Evolutionary conservation across 2,797 vertebrate genomes (phyloP), one percentile per base, ranked within the genome.

Genomic region (Coranthus polyacanthus): DNA sequence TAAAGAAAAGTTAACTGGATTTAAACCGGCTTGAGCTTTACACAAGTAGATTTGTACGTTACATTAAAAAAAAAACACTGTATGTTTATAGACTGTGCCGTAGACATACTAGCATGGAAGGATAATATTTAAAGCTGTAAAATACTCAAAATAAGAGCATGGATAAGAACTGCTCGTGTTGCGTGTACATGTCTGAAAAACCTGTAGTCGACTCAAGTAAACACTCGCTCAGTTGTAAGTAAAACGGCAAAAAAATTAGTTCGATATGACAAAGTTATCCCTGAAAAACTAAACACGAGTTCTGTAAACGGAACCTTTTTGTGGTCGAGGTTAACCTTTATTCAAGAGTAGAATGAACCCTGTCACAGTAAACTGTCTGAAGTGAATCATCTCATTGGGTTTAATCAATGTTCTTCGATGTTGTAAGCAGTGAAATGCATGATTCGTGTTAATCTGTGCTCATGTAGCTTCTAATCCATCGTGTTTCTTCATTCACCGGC

Each of bases 361-460:
- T 43, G 24, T 60, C 0, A 42, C 29, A 37, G 70, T 64, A 22
- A 37, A 37, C 24, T 79, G 55, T 68, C 70, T 60, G 16, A 6
- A 17, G 41, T 57, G 43, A 53, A 42, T 44, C 20, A 38, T 58
- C 24, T 72, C n/a, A 41, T 61, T 41, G 42, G 22, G 46, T 58
- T 73, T 37, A 53, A 45, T 76, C 56, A 26, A 0, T 50, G 63
- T 78, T 47, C 21, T 62, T 72, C 0, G 12, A 49, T 82, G 58
- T 80, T 24, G 20, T 75, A 32, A 42, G 62, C 60, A 53, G 76
- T 72, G 38, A 84, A 68, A 81, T 62, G 74, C 75, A 75, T 77
- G 72, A 66, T 62, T 76, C 34, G 38, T 83, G 58, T 83, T 69
- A 74, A 77, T 68, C 55, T 69, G 39, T 78, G 68, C 37, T 68